These are phyloP conservation scores for Caenorhabditis sp. DNA, from an alignment of 2,888 invertebrate genomes.

Conservation along the genomic window DNA sequence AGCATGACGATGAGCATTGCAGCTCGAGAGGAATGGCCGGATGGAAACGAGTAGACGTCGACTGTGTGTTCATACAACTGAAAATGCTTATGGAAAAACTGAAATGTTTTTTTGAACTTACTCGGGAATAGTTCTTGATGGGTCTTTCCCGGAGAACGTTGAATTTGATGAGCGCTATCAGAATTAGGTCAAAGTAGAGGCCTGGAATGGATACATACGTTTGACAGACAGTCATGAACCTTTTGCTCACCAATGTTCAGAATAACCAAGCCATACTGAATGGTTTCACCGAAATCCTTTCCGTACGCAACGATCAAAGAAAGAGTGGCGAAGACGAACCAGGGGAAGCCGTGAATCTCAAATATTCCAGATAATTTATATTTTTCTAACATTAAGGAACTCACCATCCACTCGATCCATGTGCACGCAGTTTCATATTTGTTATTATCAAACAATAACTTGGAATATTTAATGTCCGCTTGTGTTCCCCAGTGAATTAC, in stretches of 20 bases:
- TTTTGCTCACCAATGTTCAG: constrained; percentile 68
- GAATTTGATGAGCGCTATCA: constrained; percentile 76
- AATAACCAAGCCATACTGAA: constrained; percentile 66
- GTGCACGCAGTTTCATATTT: constrained; percentile 36
- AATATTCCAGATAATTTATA: too few species aligned
- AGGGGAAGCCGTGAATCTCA: constrained; percentile 68
- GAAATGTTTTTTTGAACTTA: neutral
- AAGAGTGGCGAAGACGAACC: constrained; percentile 61
- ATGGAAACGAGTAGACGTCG: constrained; percentile 95
- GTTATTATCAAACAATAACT: constrained; percentile 40
- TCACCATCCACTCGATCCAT: constrained; percentile 64
- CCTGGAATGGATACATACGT: constrained; percentile 65
- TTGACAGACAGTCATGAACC: too few species aligned
- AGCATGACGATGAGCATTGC: constrained; percentile 87
- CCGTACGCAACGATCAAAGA: constrained; percentile 59
- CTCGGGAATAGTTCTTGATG: constrained; percentile 47
- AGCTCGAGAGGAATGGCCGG: constrained; percentile 93
- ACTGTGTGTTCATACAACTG: constrained; percentile 59
- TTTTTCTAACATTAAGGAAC: too few species aligned
- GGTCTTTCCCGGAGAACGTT: constrained; percentile 75
- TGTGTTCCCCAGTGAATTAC: constrained; percentile 30
- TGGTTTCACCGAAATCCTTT: constrained; percentile 43
- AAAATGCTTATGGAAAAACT: neutral
- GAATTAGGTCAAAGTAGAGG: constrained; percentile 74
- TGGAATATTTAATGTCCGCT: constrained; percentile 41